phyloP scores from a whole-genome alignment of 35 echinoderm and acorn worm genomes.

The Ptychodera flava region DNA sequence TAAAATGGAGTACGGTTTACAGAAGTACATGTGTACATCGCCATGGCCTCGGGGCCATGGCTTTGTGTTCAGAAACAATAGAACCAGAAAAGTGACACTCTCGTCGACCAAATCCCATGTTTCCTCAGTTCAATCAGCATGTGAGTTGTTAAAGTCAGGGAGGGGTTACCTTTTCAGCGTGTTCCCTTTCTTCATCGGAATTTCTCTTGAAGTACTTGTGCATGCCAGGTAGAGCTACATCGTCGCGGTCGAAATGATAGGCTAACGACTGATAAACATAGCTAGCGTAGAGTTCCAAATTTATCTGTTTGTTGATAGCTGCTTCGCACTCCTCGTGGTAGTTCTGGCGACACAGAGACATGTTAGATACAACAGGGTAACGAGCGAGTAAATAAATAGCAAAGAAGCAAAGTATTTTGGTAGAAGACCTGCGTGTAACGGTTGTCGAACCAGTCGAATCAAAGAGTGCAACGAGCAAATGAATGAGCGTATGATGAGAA shows the following conservation, averaged over 20 bases:
- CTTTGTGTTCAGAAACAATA: too few species aligned
- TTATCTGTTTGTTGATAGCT: constrained; percentile 93
- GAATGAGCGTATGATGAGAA: too few species aligned
- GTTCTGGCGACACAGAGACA: constrained; percentile 55
- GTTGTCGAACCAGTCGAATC: too few species aligned
- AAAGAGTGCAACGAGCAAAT: too few species aligned
- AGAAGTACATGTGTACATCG: too few species aligned
- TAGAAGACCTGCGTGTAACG: too few species aligned
- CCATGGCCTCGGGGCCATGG: too few species aligned
- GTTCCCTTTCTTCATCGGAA: not conserved
- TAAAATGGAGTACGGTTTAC: too few species aligned
- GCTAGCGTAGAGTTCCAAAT: constrained; percentile 84
- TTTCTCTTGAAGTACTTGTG: not conserved
- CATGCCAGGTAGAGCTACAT: not conserved
- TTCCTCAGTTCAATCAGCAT: too few species aligned
- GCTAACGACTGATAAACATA: constrained; percentile 59
- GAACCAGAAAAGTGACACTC: too few species aligned
- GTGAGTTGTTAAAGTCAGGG: too few species aligned
- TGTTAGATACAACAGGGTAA: not conserved
- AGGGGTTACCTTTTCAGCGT: constrained; percentile 1
- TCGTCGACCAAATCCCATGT: too few species aligned
- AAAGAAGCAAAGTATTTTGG: not conserved
- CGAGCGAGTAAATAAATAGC: not conserved
- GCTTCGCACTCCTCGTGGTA: constrained; percentile 73
- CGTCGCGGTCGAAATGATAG: not conserved